Evolutionary conservation across 2,113 vertebrate genomes (phyloP), one percentile per base, ranked within the genome.

Genomic region (Corydoras maculifer): DNA sequence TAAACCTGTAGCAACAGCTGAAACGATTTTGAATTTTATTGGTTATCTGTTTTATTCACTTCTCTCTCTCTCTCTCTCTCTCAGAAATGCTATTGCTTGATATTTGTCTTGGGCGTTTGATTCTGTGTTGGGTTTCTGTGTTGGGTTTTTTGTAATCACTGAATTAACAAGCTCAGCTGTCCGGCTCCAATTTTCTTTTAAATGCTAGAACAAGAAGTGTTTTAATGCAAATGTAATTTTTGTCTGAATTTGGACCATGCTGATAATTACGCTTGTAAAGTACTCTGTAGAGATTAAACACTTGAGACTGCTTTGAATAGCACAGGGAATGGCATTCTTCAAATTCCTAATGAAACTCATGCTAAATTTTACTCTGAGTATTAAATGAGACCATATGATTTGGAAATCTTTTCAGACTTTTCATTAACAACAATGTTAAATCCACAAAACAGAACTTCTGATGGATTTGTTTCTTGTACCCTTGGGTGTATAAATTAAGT

Each of bases 101-200:
- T 51, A 58, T 65, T 74, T 69, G 61, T 68, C 65, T 43, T 18
- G 2, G 53, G 35, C 15, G 10, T 68, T 65, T 69, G 32, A 62
- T 77, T 76, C 58, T 25, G 59, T 74, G 77, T 57, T 57, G 5
- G 5, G n/a, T 3, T 57, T 57, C 13, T n/a, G 11, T 50, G 49
- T 50, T 71, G 62, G 54, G 59, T 31, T 68, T 73, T 67, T 53
- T 80, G 76, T 82, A 82, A 81, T 83, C 70, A 67, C 68, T 79
- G 3, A 2, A 18, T 31, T 25, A 73, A 69, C 62, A 68, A 65
- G 71, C 70, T 75, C 70, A 58, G 29, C 69, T 53, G 49, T 25
- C 6, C 30, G 62, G 53, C 35, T 43, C 31, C 72, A 2, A 53
- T 74, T 65, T 77, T 62, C 57, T 9, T 58, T 6, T 43, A 70